Percentiles rank a stretch among this genome's conserved stretches.
Evolutionary conservation across 2,113 vertebrate species (phyloP).

Genomic region (Stegostoma tigrinum): DNA sequence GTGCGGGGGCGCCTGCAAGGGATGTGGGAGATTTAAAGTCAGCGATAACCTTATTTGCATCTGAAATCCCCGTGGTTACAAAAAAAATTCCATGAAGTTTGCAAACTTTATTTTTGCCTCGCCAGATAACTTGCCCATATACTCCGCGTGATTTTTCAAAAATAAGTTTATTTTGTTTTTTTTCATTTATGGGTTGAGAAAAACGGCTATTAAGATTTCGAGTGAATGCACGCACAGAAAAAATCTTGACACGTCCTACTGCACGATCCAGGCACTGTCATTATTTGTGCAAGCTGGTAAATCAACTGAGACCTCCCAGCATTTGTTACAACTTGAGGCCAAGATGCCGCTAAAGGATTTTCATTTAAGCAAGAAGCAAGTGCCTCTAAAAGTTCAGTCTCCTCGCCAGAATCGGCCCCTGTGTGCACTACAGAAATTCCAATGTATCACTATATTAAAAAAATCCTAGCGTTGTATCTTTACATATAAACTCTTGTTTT

Average conservation of each 20-base stretch:
- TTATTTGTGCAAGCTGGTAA: slow-evolving; percentile 65
- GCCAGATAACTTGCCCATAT: neutral
- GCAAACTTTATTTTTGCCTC: neutral
- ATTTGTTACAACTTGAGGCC: slow-evolving; percentile 70
- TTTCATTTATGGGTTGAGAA: slow-evolving; percentile 49
- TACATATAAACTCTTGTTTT: slow-evolving; percentile 40
- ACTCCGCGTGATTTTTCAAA: neutral
- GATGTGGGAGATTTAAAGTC: slow-evolving; percentile 1
- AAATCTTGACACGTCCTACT: slow-evolving; percentile 58
- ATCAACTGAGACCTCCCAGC: slow-evolving; percentile 69
- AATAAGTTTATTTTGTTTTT: slow-evolving; percentile 44
- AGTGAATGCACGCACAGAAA: slow-evolving; percentile 39
- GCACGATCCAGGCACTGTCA: slow-evolving; percentile 62
- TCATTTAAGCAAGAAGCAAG: slow-evolving; percentile 50
- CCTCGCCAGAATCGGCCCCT: neutral
- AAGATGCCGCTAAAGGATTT: slow-evolving; percentile 65
- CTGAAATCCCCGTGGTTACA: neutral
- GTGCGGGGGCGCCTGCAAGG: slow-evolving; percentile 3
- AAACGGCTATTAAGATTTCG: slow-evolving; percentile 41
- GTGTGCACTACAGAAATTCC: neutral
- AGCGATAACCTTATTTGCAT: slow-evolving; percentile 4
- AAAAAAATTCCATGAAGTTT: neutral
- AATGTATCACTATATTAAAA: neutral
- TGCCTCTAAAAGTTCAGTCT: slow-evolving; percentile 42
- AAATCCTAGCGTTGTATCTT: neutral